phyloP scores from a whole-genome alignment of 2,113 vertebrate species.

The Pterocles gutturalis region DNA sequence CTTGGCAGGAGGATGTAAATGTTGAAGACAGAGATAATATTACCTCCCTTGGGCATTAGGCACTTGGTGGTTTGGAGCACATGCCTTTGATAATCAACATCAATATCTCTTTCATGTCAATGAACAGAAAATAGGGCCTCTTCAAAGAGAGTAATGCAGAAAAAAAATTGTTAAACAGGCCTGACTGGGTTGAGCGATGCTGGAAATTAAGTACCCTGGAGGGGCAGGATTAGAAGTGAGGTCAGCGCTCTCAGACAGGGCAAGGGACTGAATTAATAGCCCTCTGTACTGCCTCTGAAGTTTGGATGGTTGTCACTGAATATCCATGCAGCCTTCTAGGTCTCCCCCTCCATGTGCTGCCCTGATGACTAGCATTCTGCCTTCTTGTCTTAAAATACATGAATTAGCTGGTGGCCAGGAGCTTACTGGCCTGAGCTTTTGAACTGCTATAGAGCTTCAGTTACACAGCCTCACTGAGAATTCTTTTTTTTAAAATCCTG shows the following conservation, averaged over 20 bases:
- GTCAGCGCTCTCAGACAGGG: slow-evolving; percentile 40
- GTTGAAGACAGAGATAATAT: slow-evolving; percentile 72
- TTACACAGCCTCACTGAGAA: not conserved
- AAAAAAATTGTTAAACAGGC: slow-evolving; percentile 75
- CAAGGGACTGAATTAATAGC: slow-evolving; percentile 44
- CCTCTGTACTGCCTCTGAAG: slow-evolving; percentile 31
- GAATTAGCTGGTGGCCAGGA: slow-evolving; percentile 4
- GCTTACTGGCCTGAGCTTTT: slow-evolving; percentile 39
- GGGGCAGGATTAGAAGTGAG: slow-evolving; percentile 64
- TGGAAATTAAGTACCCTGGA: slow-evolving; percentile 69
- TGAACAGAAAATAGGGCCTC: slow-evolving; percentile 73
- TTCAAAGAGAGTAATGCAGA: slow-evolving; percentile 78
- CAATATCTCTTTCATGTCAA: slow-evolving; percentile 82
- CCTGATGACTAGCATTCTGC: slow-evolving; percentile 14
- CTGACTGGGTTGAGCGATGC: slow-evolving; percentile 48
- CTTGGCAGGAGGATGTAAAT: slow-evolving; percentile 46
- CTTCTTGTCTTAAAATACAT: slow-evolving; percentile 32
- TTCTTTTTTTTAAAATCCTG: slow-evolving; percentile 37
- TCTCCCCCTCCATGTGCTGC: not conserved
- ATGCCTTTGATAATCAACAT: slow-evolving; percentile 81
- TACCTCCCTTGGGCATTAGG: slow-evolving; percentile 73
- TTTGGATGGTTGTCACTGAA: slow-evolving; percentile 13
- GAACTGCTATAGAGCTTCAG: slow-evolving; percentile 6
- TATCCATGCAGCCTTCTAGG: not conserved
- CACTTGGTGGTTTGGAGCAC: slow-evolving; percentile 45